These are phyloP conservation scores for Varanus komodoensis DNA, from an alignment of 2,113 vertebrate species.

Conservation along the genomic window DNA sequence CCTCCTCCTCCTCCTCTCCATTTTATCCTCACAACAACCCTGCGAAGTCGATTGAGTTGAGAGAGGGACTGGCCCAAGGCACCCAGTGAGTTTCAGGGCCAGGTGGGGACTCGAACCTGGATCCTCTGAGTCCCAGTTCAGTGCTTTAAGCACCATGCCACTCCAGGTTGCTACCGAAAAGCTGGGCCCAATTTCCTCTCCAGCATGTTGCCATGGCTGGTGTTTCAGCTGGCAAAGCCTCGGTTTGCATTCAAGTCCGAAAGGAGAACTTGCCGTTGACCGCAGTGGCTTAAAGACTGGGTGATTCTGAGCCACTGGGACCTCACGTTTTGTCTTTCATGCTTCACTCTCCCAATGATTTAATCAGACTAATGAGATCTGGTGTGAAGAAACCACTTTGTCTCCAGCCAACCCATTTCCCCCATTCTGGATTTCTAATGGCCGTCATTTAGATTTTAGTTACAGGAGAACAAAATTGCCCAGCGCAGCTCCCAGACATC, in stretches of 20 bases:
- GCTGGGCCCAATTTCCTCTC: not conserved
- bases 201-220: not conserved
- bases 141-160: no score
- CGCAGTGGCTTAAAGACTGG: not conserved
- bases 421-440: not conserved
- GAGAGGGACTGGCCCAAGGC: no score
- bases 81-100: no score
- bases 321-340: conserved; percentile 13
- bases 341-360: conserved; percentile 11
- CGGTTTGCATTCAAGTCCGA: not conserved
- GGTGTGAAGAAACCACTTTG: conserved; percentile 27
- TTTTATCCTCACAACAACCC: no score
- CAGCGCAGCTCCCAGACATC: not conserved
- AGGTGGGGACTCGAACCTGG: no score
- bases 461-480: conserved; percentile 1
- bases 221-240: not conserved
- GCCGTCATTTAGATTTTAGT: not conserved
- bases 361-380: conserved; percentile 32
- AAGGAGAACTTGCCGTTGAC: not conserved
- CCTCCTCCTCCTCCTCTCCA: no score
- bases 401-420: not conserved
- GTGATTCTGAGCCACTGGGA: not conserved
- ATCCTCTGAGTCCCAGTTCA: no score
- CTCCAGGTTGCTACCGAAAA: not conserved
- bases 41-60: no score